Base-by-base conservation (phyloP, 2,113 vertebrate genomes). In the Platichthys stellatus region DNA sequence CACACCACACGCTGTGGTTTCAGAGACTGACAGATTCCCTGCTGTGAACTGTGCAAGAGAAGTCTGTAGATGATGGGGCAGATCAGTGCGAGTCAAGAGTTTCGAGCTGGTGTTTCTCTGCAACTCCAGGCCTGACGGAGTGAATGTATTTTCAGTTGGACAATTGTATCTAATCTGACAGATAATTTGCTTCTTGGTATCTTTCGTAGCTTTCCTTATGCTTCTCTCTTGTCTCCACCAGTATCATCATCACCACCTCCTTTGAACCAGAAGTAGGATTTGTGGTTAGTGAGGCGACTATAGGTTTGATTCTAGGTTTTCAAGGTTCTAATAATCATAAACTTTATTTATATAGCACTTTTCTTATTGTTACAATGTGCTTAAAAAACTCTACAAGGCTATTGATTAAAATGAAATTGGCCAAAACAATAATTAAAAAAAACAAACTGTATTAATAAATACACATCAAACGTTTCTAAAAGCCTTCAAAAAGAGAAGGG, bases 1-100 rank as follows among this genome's bases (percentile, higher is more conserved):
- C 28, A 49, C 40, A 63, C 14, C 31, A 20, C 74, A 18, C 20
- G 59, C 72, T 11, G 69, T 56, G 66, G 76, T 40, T 63, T 62
- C 43, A 56, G 51, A 54, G 76, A 51, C 43, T 49, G 45, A 64
- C 63, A 73, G 23, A 54, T 23, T 40, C 65, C 69, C 51, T 26
- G 63, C 71, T 76, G 74, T 20, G n/a, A 11, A 28, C 35, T 26
- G 17, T 11, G 61, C 38, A 10, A 20, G 13, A 81, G 40, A 58
- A 51, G 61, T 51, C 14, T 35, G 17, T n/a, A 66, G 24, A 63
- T 49, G 68, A 69, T 75, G 43, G 15, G 15, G 20, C n/a, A 79
- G 56, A 74, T 69, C 63, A 66, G 28, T 11, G 10, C 57, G 11
- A 72, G 7, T 65, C 20, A 72, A 21, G 49, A 43, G 17, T 31